A percentile compares a stretch with the other conserved stretches of the same genome.
phyloP scores from a whole-genome alignment of 1,140 invertebrate species.

The Radopholus similis region DNA sequence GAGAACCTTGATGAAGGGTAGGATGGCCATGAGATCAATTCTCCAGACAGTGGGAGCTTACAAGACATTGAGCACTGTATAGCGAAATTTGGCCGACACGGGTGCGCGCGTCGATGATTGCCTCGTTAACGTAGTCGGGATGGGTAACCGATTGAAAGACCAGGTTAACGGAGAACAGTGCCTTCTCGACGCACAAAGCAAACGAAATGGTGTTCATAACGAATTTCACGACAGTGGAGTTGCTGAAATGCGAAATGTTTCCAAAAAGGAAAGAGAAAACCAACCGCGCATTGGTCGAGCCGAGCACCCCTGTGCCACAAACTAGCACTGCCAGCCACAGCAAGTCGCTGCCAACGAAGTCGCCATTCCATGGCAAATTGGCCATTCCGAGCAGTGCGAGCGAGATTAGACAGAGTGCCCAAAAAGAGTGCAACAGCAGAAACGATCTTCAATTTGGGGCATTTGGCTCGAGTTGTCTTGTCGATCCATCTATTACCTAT shows the following conservation, averaged over 20 bases:
- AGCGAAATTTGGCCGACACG: slow-evolving; percentile 53
- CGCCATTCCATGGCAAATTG: slow-evolving; percentile 55
- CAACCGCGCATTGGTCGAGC: slow-evolving; percentile 31
- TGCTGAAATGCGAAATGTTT: slow-evolving; percentile 21
- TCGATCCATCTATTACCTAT: slow-evolving; percentile 5
- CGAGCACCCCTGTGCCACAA: slow-evolving; percentile 47
- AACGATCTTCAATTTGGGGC: slow-evolving; percentile 19
- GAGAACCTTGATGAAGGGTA: slow-evolving; percentile 9
- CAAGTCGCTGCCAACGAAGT: slow-evolving; percentile 55
- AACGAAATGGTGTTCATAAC: slow-evolving; percentile 44
- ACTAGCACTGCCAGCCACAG: slow-evolving; percentile 55
- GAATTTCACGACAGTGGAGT: slow-evolving; percentile 42
- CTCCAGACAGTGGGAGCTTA: slow-evolving; percentile 21
- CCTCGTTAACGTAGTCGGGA: slow-evolving; percentile 34
- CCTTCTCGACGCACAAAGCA: slow-evolving; percentile 49
- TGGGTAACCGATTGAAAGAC: slow-evolving; percentile 56
- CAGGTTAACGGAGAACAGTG: slow-evolving; percentile 48
- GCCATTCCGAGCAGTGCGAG: slow-evolving; percentile 49
- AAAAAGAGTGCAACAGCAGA: slow-evolving; percentile 50
- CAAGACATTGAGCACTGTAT: slow-evolving; percentile 48
- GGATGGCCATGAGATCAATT: not conserved
- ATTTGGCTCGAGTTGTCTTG: slow-evolving; percentile 21
- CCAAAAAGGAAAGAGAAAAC: not conserved
- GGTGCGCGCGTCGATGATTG: slow-evolving; percentile 26
- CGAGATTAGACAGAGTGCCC: slow-evolving; percentile 48